Evolutionary conservation across 2,797 vertebrate species (phyloP).

Genomic region (Phalanger gymnotis): DNA sequence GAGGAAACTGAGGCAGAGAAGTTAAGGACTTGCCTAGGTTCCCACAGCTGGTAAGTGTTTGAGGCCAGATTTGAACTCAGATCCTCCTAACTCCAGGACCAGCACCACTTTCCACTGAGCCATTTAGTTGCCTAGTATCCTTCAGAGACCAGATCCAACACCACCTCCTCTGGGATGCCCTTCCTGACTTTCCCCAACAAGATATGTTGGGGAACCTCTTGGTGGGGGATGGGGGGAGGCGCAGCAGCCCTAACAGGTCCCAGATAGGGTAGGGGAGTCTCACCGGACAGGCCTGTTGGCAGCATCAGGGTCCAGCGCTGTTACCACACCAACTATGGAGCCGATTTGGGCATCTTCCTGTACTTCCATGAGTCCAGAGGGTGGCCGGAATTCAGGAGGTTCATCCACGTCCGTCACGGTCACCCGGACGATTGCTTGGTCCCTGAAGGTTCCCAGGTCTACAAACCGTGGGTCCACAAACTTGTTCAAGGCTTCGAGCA

Average conservation of each 20-base stretch:
- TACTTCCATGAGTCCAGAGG: slow-evolving; percentile 92
- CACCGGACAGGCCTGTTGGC: slow-evolving; percentile 95
- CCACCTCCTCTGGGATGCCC: not conserved
- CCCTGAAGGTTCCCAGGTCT: slow-evolving; percentile 94
- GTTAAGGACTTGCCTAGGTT: not conserved
- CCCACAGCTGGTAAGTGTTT: not conserved
- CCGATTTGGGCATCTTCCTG: slow-evolving; percentile 94
- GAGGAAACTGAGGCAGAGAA: not conserved
- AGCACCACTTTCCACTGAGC: not conserved
- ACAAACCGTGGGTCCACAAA: slow-evolving; percentile 90
- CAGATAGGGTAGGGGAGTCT: slow-evolving; percentile 53
- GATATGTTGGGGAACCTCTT: not conserved
- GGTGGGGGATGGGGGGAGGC: not conserved
- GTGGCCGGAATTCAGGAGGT: slow-evolving; percentile 93
- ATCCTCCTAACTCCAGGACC: not conserved
- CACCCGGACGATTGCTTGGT: slow-evolving; percentile 95
- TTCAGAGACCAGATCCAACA: not conserved
- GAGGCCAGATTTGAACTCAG: not conserved
- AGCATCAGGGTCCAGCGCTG: slow-evolving; percentile 93
- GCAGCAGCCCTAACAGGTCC: slow-evolving; percentile 73
- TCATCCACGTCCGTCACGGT: slow-evolving; percentile 94
- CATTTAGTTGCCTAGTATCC: too few species aligned
- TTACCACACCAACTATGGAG: slow-evolving; percentile 92
- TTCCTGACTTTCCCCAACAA: not conserved
- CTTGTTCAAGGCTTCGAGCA: slow-evolving; percentile 97